phyloP scores from a whole-genome alignment of 2,797 vertebrate species.

The Coracias cyanogaster region DNA sequence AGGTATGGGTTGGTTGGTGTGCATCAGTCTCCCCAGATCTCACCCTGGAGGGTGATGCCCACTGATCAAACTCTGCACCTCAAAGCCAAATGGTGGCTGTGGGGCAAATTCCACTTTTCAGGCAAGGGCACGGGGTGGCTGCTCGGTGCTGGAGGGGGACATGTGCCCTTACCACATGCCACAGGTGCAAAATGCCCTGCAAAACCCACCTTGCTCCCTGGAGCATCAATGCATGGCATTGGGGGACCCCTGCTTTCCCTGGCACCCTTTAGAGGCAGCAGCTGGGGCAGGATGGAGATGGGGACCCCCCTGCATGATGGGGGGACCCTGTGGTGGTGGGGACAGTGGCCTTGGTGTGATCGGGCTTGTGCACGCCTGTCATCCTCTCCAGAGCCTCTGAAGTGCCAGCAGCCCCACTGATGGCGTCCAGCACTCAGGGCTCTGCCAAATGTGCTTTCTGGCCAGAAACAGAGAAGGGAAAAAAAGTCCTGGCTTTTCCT shows the following conservation, averaged over 20 bases:
- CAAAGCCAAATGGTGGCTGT: neutral
- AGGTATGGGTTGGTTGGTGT: neutral
- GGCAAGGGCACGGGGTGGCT: neutral
- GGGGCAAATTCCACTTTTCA: neutral
- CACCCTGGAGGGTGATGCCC: too few species aligned
- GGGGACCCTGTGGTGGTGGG: accelerated
- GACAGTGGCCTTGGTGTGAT: accelerated
- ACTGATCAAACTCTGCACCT: neutral
- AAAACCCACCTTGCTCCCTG: neutral
- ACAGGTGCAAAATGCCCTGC: neutral
- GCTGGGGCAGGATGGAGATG: accelerated
- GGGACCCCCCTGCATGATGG: accelerated
- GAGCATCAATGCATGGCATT: accelerated
- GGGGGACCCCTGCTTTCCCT: neutral
- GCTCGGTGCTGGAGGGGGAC: accelerated
- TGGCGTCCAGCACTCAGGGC: neutral
- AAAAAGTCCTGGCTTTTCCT: neutral
- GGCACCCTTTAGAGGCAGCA: neutral
- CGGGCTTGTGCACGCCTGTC: accelerated
- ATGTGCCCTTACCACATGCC: accelerated
- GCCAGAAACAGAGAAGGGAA: neutral
- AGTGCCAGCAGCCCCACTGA: neutral
- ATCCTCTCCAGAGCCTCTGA: neutral
- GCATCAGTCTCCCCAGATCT: neutral
- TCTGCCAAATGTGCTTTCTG: neutral